Base-by-base conservation (phyloP, 2,113 vertebrate genomes). In the Thomomys bottae region DNA sequence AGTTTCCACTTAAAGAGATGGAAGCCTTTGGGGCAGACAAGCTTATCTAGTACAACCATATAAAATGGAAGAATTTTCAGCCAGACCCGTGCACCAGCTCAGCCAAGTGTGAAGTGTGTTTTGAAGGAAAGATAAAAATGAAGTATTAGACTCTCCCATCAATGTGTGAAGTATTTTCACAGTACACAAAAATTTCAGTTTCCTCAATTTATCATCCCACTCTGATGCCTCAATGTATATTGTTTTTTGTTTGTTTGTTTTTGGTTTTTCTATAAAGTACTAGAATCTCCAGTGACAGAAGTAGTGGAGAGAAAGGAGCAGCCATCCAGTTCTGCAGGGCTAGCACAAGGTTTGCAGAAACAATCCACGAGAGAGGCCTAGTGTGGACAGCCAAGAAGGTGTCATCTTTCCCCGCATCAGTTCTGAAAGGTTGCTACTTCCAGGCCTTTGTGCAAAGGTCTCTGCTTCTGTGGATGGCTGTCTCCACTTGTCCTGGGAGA, bases 61-160 rank as follows among this genome's bases (percentile, higher is more conserved):
- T 67, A 92, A 93, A 95, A 93, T 85, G 36, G 80, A 96, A 94
- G 67, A 54, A 71, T 94, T 92, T 87, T 86, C 66, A 91, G 87
- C 34, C 67, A 82, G 85, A 54, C 63, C 63, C 87, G 54, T 84
- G 32, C 81, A 75, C 85, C 92, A 73, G 61, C 64, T 95, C 38
- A 45, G 73, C 68, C 67, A 84, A 1, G 8, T 67, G 28, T 94
- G 88, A 92, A 82, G 20, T 23, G 49, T 18, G 92, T 92, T 92
- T 95, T 79, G 54, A 82, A 28, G 72, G 45, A 94, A 94, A 78
- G 86, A 79, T 91, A 86, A 97, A 96, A 89, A 67, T 88, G 84
- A 95, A 93, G 15, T 24, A 83, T 95, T 79, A 91, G 95, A 88
- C 26, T 89, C 14, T 95, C 17, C 32, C 79, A 42, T 63, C 75